Evolutionary conservation across 2,888 invertebrate species (phyloP).

Genomic region (Cheilosia urbana): DNA sequence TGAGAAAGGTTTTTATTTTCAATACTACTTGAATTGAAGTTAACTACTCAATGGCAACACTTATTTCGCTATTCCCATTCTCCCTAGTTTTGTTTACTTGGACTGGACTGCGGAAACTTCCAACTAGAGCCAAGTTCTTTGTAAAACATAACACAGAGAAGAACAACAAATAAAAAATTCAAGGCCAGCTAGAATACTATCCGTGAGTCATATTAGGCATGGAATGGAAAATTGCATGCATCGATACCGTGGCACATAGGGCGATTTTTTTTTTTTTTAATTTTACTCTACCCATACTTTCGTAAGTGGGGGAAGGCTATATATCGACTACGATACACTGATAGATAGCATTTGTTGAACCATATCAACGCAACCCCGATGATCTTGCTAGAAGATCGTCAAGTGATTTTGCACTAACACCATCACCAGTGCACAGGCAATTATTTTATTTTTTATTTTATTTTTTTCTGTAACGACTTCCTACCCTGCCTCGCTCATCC

Average conservation of each 20-base stretch:
- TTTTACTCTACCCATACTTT: background rate
- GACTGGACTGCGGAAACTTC: slow-evolving; percentile 44
- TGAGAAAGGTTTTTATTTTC: no score
- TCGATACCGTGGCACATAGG: slow-evolving; percentile 47
- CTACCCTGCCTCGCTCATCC: background rate
- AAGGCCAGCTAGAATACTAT: slow-evolving; percentile 67
- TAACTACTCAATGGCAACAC: background rate
- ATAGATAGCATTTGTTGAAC: slow-evolving; percentile 62
- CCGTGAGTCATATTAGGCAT: slow-evolving; percentile 72
- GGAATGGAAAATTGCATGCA: slow-evolving; percentile 66
- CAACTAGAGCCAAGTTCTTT: slow-evolving; percentile 27
- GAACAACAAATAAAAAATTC: slow-evolving; percentile 29
- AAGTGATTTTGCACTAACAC: slow-evolving; percentile 58
- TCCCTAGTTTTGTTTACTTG: slow-evolving; percentile 5
- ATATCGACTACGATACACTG: slow-evolving; percentile 48
- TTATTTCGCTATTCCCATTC: background rate
- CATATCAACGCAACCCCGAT: slow-evolving; percentile 12
- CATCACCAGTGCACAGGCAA: slow-evolving; percentile 16
- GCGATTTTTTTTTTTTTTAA: slow-evolving; percentile 13
- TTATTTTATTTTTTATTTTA: background rate
- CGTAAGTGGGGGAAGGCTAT: slow-evolving; percentile 12
- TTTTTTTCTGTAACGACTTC: slow-evolving; percentile 1
- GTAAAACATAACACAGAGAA: slow-evolving; percentile 15
- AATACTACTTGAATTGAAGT: no score
- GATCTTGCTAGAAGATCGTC: slow-evolving; percentile 56